Conservation (phyloP, 2,113 vertebrate species). For the Probosciger aterrimus region DNA sequence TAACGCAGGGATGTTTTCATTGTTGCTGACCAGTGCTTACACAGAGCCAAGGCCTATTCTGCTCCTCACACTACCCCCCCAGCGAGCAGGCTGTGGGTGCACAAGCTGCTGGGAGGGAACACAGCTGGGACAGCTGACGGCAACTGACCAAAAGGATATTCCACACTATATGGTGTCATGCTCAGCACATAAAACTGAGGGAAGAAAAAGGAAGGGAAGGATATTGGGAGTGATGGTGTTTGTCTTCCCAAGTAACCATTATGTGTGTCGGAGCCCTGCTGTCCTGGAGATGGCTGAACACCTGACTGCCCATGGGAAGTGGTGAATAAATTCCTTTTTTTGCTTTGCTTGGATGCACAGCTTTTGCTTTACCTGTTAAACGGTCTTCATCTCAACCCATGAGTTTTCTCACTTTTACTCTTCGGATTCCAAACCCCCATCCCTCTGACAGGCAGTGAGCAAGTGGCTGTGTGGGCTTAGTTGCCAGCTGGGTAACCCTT, state of each 20-base stretch:
- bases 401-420: not conserved
- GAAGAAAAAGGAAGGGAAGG: not conserved
- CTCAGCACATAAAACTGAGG: not conserved
- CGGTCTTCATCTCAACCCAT: not conserved
- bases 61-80: not conserved
- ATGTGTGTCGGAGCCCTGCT: not conserved
- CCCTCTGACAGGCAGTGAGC: not conserved
- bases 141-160: not conserved
- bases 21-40: not conserved
- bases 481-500: not conserved
- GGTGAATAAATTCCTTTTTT: not conserved
- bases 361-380: not conserved
- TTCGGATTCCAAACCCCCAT: not conserved
- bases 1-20: not conserved
- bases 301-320: not conserved
- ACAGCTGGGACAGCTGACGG: not conserved
- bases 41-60: not conserved
- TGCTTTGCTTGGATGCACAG: not conserved
- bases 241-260: not conserved
- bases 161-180: not conserved
- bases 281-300: not conserved
- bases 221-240: not conserved
- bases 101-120: not conserved
- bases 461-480: not conserved
- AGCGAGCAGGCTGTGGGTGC: too few relatives aligned